Evolutionary conservation across 2,113 vertebrate species (phyloP), one percentile per base, ranked within the genome.

Genomic region (Mesembrinibis cayennensis): DNA sequence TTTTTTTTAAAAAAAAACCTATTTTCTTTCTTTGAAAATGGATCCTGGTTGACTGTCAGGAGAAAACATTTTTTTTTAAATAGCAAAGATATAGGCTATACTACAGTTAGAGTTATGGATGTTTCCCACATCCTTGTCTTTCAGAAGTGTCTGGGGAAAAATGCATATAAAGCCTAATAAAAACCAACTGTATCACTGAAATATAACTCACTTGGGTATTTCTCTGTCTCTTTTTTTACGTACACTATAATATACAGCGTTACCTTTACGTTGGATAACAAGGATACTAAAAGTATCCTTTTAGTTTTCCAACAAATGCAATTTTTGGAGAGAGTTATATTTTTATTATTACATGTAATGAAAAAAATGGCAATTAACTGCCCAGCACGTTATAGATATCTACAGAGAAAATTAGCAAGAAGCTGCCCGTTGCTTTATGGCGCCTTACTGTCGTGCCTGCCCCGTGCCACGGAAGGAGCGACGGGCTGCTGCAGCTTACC

Each of bases 381-480:
- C 27, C 16, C 3, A 19, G 44, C 10, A 6, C 11, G 10, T 36
- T 29, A 1, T 7, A 78, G 34, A 7, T 17, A 26, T 11, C 34
- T 29, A 11, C 27, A 49, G 36, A 45, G 79, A 29, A 45, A 30
- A 32, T 36, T 0, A 44, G 30, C 7, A 16, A 36, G 61, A 11
- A 40, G 42, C 26, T 25, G 45, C 38, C n/a, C 20, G 0, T 25
- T 20, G 29, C 59, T 93, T 30, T 17, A 4, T 2, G n/a, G 15
- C 5, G 1, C 61, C 26, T 29, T 20, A 3, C 20, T 19, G 21
- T 12, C 40, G 1, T 0, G 13, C 45, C 85, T 47, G 53, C 34
- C 49, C 38, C 14, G 0, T 5, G 34, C 30, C 22, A 0, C 1
- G 79, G 44, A 15, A n/a, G 58, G 32, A 32, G 30, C 0, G 40